A percentile compares a stretch with the other conserved stretches of the same genome.
Conservation (phyloP, 2,797 vertebrate species). For the Distichodus sexfasciatus region DNA sequence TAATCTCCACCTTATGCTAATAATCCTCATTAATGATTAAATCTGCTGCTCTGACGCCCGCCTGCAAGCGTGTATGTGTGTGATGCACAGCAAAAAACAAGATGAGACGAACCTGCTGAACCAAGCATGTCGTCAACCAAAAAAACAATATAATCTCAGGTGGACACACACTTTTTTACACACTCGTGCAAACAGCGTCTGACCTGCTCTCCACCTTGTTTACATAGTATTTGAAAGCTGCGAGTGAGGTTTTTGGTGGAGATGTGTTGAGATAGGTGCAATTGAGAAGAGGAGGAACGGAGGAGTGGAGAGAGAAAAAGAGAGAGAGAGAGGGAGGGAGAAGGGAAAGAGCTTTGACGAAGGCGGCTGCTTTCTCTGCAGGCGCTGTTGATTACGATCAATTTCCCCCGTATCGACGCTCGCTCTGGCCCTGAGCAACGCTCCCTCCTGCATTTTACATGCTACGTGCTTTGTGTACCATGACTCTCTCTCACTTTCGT, state of each 20-base stretch:
- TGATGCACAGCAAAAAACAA: too few relatives aligned
- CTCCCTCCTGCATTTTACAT: constrained; percentile 76
- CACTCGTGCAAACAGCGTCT: constrained; percentile 4
- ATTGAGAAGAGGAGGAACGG: too few relatives aligned
- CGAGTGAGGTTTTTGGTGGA: constrained; percentile 42
- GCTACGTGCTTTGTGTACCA: constrained; percentile 79
- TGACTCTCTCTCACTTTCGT: constrained; percentile 61
- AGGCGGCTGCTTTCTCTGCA: constrained; percentile 76
- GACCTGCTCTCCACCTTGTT: constrained; percentile 35
- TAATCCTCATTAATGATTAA: constrained; percentile 23
- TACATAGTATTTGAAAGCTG: constrained; percentile 44
- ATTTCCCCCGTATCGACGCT: constrained; percentile 80
- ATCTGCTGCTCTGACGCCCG: background rate
- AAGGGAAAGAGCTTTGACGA: constrained; percentile 66
- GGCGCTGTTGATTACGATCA: constrained; percentile 82
- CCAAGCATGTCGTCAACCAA: constrained; percentile 14
- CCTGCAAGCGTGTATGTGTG: background rate
- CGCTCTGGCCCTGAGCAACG: constrained; percentile 77
- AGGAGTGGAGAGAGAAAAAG: constrained; percentile 47
- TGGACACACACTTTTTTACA: constrained; percentile 2
- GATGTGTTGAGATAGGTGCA: constrained; percentile 41
- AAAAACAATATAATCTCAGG: constrained; percentile 18
- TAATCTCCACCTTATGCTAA: constrained; percentile 4
- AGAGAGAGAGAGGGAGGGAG: constrained; percentile 50
- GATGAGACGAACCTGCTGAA: constrained; percentile 16